Evolutionary conservation across 2,113 vertebrate species (phyloP), one percentile per base, ranked within the genome.

Genomic region (Gymnobelideus leadbeateri): DNA sequence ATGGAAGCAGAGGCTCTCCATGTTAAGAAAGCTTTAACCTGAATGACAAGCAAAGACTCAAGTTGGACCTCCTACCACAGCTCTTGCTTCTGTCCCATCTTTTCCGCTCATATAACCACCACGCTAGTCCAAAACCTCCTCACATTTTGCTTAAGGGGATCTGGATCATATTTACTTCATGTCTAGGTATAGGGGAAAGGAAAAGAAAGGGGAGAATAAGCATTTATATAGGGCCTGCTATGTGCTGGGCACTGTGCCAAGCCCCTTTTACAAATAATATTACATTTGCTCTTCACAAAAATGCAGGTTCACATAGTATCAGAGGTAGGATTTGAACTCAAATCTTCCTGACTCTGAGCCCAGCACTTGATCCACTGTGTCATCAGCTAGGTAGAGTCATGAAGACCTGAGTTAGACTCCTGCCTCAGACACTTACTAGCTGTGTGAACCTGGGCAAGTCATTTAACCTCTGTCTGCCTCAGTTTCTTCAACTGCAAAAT

Each of bases 21-120:
- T 68, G 24, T n/a, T 28, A 26, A 47, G 37, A 91, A 9, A 52
- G 31, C 1, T 37, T 7, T 12, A 90, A 37, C 8, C 21, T 61
- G 61, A 2, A 10, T 37, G 50, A 47, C 57, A 94, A 50, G 51
- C 90, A 91, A 90, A 50, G 37, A 90, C 93, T 93, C 94, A 51
- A 23, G 28, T 3, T 37, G 43, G 54, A 1, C 61, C 92, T 93
- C 47, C 31, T 91, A 46, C 7, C 43, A 61, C 43, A 21, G 91
- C 24, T 57, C n/a, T 68, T 19, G 57, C 31, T 68, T 16, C 57
- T 37, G 31, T 68, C 26, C 26, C 55, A 10, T 11, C 26, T 57
- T 31, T 25, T 57, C 57, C 54, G 7, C 57, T 61, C 28, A 14
- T 8, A 61, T 37, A 31, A 61, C 28, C 11, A 68, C 57, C 31